Conservation (phyloP, 2,888 invertebrate genomes). For the Seira ritae region DNA sequence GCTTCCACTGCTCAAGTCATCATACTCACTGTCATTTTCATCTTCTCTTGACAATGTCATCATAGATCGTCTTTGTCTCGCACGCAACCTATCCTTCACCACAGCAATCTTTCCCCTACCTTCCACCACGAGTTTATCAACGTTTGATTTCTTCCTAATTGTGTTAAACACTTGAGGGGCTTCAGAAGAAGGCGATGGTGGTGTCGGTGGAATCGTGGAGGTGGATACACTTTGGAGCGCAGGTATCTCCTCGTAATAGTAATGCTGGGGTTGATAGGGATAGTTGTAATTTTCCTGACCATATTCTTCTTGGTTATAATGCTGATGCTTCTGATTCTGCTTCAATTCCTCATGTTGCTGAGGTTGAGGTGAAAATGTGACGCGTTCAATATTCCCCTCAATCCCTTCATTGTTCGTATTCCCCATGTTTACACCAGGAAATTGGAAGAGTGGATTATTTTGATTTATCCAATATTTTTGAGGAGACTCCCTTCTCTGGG, state of each 20-base stretch:
- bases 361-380: not conserved
- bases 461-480: conserved; percentile 30
- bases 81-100: conserved; percentile 21
- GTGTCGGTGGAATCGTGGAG: not conserved
- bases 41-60: conserved; percentile 43
- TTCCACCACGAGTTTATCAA: conserved; percentile 21
- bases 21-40: conserved; percentile 47
- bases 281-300: no score
- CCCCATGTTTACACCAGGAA: no score
- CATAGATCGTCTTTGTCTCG: conserved; percentile 22
- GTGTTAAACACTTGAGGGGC: not conserved
- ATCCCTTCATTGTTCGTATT: not conserved
- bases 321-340: not conserved
- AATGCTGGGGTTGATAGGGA: conserved; percentile 14
- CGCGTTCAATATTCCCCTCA: conserved; percentile 39
- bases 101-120: conserved; percentile 36
- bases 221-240: not conserved
- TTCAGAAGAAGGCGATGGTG: not conserved
- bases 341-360: not conserved
- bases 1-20: conserved; percentile 21
- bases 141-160: conserved; percentile 22
- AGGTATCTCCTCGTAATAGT: not conserved
- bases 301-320: no score
- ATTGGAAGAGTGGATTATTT: no score
- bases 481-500: no score